phyloP scores from a whole-genome alignment of 1,140 invertebrate genomes.

The Saccostrea glomerata region DNA sequence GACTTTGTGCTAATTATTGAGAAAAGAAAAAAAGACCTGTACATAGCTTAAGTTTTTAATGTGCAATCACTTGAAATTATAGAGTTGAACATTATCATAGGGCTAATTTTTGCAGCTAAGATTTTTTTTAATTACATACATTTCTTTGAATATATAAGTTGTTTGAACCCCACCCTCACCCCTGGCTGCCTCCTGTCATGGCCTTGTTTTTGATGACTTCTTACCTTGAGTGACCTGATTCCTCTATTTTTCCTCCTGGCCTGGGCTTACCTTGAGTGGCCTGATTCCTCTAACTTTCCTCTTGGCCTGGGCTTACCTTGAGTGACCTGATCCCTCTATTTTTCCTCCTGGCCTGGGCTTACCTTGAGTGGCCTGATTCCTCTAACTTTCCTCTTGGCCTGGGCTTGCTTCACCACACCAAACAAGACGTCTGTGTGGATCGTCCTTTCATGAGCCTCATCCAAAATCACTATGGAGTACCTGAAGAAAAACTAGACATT shows the following conservation, averaged over 20 bases:
- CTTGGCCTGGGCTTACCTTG: conserved; percentile 72
- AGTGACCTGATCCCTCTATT: conserved; percentile 66
- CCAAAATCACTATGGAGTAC: conserved; percentile 93
- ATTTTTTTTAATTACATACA: too few species aligned
- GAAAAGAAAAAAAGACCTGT: too few species aligned
- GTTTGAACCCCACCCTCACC: too few species aligned
- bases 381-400: conserved; percentile 67
- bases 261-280: conserved; percentile 75
- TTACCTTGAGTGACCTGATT: conserved; percentile 71
- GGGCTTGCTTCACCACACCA: conserved; percentile 86
- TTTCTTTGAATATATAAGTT: too few species aligned
- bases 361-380: conserved; percentile 72
- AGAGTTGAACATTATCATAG: too few species aligned
- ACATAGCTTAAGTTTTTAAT: too few species aligned
- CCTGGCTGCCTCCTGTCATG: conserved; percentile 69
- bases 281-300: conserved; percentile 65
- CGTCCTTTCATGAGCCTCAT: conserved; percentile 98
- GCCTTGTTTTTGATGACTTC: too few species aligned
- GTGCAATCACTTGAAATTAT: background rate
- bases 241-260: conserved; percentile 64
- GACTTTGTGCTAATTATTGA: too few species aligned
- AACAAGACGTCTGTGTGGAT: conserved; percentile 96
- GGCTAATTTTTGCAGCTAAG: too few species aligned
- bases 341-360: conserved; percentile 69
- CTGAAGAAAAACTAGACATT: conserved; percentile 70